Base-by-base conservation (phyloP, 2,888 invertebrate species). In the Agonopterix heracliana region DNA sequence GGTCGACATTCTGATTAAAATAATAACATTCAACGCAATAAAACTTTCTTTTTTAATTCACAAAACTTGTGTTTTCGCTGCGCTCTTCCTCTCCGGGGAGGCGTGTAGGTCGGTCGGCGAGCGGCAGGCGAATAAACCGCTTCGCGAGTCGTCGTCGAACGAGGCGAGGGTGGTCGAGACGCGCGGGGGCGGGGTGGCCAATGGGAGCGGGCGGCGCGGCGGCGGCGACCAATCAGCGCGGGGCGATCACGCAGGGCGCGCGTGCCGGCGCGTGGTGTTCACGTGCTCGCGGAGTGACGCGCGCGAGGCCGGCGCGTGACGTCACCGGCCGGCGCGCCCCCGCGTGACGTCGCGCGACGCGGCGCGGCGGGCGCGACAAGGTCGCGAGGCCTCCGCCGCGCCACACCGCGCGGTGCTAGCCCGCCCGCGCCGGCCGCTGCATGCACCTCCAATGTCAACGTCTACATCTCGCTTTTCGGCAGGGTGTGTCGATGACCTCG, bases 241-340 rank as follows among this genome's bases (percentile, higher is more conserved):
- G 56, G 58, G 72, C 74, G 90, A 91, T 92, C 95, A 95, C 92
- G 91, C 94, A 91, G 85, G 84, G 81, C 80, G 87, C 90, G 93
- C 95, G 93, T 95, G 95, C 90, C 81, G 71, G 81, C 85, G 92
- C 91, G 91, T 92, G 92, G 75, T 92, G 92, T 94, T 94, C 95
- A 95, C 95, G 95, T 96, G 95, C 91, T 91, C 92, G 81, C 81
- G 82, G 92, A 90, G 92, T 94, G 94, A 91, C 92, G 78, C 72
- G 61, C 66, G 66, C 72, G 81, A 79, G 88, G 82, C 90, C 90
- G 90, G 79, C 74, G 77, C 71, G 81, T 90, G 89, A 89, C 90
- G 90, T 90, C 90, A 90, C 78, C 90, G 90, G 82, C 78, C 90
- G 87, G 85, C 88, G 83, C 88, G 89, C 85, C 85, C 83, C 41